Conservation (phyloP, 2,797 vertebrate species). For the Urocyon cinereoargenteus region DNA sequence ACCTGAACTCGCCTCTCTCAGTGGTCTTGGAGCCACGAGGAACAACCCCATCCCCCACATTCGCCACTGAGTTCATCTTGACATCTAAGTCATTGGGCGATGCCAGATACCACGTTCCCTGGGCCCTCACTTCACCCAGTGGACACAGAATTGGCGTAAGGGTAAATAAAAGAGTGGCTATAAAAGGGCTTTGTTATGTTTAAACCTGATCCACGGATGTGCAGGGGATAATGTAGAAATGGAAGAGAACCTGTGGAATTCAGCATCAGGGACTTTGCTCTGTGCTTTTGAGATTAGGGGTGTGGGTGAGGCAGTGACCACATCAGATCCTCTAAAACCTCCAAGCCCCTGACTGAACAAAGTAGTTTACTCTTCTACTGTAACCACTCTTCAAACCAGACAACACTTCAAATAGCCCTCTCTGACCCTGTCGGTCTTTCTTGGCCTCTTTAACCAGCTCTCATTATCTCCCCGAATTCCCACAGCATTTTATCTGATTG, state of each 20-base stretch:
- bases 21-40: not conserved
- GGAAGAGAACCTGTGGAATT: not conserved
- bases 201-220: not conserved
- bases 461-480: not conserved
- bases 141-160: rapidly evolving
- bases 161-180: not conserved
- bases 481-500: not conserved
- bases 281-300: not conserved
- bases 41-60: not conserved
- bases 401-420: not conserved
- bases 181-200: not conserved
- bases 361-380: not conserved
- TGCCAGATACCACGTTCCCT: not conserved
- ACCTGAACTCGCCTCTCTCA: too few relatives aligned
- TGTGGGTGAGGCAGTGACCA: not conserved
- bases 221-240: not conserved
- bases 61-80: not conserved
- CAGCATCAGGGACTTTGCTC: rapidly evolving
- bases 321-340: not conserved
- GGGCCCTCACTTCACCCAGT: not conserved
- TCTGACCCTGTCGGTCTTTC: not conserved
- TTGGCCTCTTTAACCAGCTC: not conserved
- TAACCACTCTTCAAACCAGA: not conserved
- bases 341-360: not conserved
- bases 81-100: not conserved